Conservation (phyloP, 2,888 invertebrate genomes). For the Noctua janthe region DNA sequence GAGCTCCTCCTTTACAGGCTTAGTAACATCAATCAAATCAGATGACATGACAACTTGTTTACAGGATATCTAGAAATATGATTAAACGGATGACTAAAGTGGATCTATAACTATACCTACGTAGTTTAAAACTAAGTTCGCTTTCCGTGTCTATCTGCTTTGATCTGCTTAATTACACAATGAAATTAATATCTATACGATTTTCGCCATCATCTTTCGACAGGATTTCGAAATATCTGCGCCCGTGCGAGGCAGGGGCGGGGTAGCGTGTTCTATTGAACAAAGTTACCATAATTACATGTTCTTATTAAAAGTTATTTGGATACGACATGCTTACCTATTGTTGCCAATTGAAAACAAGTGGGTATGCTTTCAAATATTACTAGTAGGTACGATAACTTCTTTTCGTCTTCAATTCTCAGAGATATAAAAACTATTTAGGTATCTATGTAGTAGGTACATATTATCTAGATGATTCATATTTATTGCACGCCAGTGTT, state of each 20-base stretch:
- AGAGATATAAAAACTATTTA: slow-evolving; percentile 1
- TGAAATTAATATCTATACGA: neutral
- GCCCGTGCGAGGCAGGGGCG: neutral
- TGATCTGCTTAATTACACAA: neutral
- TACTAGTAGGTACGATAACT: neutral
- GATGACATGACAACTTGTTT: neutral
- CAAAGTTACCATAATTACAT: neutral
- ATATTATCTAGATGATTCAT: slow-evolving; percentile 5
- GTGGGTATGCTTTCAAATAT: neutral
- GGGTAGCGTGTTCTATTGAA: neutral
- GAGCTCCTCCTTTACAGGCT: too few species aligned
- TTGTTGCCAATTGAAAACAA: neutral
- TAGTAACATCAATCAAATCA: neutral
- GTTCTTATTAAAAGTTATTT: neutral
- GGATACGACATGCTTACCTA: neutral
- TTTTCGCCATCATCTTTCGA: neutral
- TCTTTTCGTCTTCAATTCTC: neutral
- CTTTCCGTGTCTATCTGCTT: neutral
- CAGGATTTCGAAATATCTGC: neutral
- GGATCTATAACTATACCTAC: neutral
- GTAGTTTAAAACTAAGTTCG: neutral
- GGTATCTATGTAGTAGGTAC: neutral
- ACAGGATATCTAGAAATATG: neutral
- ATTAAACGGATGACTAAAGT: neutral
- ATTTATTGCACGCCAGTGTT: slow-evolving; percentile 12